Conservation (phyloP, 2,888 invertebrate genomes). For the Alcis repandata region DNA sequence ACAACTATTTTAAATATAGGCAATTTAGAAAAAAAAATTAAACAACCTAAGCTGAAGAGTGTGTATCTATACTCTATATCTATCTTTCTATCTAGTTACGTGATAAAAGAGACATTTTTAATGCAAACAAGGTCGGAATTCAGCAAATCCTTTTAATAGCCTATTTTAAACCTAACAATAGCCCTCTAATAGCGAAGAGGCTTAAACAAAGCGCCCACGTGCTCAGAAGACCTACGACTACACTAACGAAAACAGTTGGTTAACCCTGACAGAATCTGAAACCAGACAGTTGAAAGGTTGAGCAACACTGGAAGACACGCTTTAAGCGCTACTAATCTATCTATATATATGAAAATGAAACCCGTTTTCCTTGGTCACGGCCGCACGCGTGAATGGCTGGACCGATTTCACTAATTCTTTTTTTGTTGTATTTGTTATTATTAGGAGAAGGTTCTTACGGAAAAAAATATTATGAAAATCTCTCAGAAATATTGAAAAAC, state of each 20-base stretch:
- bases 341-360: too few relatives aligned
- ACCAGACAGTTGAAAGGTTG: conserved; percentile 12
- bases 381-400: too few relatives aligned
- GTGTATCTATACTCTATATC: neutral
- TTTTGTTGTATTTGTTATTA: too few relatives aligned
- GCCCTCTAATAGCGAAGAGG: conserved; percentile 13
- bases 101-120: conserved; percentile 1
- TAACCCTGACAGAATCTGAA: conserved; percentile 18
- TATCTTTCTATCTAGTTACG: neutral
- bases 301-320: conserved; percentile 8
- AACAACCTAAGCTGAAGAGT: too few relatives aligned
- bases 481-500: too few relatives aligned
- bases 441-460: too few relatives aligned
- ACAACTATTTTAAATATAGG: too few relatives aligned
- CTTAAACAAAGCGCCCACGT: conserved; percentile 43
- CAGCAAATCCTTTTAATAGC: conserved; percentile 7
- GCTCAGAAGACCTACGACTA: conserved; percentile 32
- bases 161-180: conserved; percentile 30
- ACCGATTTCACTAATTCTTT: too few relatives aligned
- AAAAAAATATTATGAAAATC: too few relatives aligned
- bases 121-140: conserved; percentile 2
- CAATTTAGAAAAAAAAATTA: too few relatives aligned
- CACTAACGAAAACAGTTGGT: conserved; percentile 18
- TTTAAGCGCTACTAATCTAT: neutral
- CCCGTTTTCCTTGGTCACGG: too few relatives aligned